Conservation (phyloP, 2,888 invertebrate genomes). For the Scotopteryx bipunctaria region DNA sequence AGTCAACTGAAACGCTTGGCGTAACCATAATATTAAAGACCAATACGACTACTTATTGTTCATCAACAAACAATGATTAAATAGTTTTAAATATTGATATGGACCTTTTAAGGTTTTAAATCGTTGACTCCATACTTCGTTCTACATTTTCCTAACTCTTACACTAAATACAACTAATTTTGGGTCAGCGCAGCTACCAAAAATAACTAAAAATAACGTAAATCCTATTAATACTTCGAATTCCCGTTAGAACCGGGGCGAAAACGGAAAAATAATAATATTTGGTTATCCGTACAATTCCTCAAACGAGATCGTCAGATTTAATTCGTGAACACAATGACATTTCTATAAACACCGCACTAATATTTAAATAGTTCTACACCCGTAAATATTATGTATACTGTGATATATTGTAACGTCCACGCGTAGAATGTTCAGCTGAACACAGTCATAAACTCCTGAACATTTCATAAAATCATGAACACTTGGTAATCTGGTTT, state of each 20-base stretch:
- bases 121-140: constrained; percentile 68
- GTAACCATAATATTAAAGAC: constrained; percentile 51
- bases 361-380: constrained; percentile 76
- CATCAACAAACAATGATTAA: constrained; percentile 78
- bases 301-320: constrained; percentile 65
- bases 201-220: constrained; percentile 51
- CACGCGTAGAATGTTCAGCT: constrained; percentile 19
- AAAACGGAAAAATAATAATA: constrained; percentile 58
- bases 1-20: constrained; percentile 71
- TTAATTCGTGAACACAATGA: constrained; percentile 76
- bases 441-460: constrained; percentile 17
- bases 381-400: constrained; percentile 77
- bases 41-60: constrained; percentile 80
- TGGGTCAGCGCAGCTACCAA: constrained; percentile 62
- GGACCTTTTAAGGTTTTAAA: constrained; percentile 79
- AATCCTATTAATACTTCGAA: constrained; percentile 78
- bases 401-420: constrained; percentile 48
- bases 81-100: constrained; percentile 82
- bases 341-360: constrained; percentile 65
- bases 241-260: constrained; percentile 78
- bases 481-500: constrained; percentile 18
- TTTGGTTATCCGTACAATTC: constrained; percentile 71
- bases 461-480: constrained; percentile 8
- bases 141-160: constrained; percentile 66
- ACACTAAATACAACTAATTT: constrained; percentile 66